These are phyloP conservation scores for Chrysolina haemoptera DNA, from an alignment of 2,888 invertebrate genomes.

Conservation along the genomic window DNA sequence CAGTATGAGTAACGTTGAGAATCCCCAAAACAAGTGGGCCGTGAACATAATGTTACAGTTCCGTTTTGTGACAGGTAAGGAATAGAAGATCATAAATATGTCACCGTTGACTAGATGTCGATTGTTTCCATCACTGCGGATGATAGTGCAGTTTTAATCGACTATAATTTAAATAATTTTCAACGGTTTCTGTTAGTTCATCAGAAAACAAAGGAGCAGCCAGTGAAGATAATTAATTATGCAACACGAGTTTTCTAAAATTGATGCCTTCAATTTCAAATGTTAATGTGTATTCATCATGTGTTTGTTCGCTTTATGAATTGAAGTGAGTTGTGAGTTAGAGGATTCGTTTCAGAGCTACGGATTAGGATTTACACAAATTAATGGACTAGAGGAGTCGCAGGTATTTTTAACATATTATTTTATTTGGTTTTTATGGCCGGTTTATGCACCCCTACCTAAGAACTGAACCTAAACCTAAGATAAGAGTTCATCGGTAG, in stretches of 20 bases:
- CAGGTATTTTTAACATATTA: neutral
- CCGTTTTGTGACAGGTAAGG: conserved; percentile 25
- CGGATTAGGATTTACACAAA: neutral
- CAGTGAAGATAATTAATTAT: neutral
- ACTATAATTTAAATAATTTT: conserved; percentile 20
- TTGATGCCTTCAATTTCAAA: too few relatives aligned
- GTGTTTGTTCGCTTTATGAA: neutral
- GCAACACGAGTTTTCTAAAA: neutral
- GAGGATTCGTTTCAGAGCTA: neutral
- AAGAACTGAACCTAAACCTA: too few relatives aligned
- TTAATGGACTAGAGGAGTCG: neutral
- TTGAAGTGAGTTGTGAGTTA: neutral
- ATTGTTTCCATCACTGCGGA: neutral
- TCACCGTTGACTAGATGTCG: conserved; percentile 26
- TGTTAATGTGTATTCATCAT: neutral
- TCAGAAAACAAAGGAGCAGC: neutral
- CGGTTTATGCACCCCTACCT: too few relatives aligned
- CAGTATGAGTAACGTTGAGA: neutral
- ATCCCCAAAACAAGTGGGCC: conserved; percentile 18
- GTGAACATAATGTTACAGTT: conserved; percentile 17
- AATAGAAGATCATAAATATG: conserved; percentile 18
- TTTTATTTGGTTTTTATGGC: neutral
- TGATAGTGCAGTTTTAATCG: conserved; percentile 6
- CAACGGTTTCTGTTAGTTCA: neutral
- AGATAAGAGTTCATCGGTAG: too few relatives aligned